Evolutionary conservation across 2,797 vertebrate species (phyloP).

Genomic region (Anniella stebbinsi): DNA sequence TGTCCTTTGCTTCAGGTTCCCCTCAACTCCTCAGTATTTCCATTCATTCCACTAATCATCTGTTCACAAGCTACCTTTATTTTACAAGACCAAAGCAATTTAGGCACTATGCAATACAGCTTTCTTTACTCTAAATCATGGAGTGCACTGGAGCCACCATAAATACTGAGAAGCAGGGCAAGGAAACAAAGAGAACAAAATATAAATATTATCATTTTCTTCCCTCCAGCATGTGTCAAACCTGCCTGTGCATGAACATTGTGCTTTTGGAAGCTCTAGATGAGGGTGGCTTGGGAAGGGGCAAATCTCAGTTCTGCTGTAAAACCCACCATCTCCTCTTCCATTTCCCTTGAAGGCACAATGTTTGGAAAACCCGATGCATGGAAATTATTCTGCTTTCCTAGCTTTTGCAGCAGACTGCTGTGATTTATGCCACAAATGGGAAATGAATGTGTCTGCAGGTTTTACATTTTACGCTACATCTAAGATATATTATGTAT

Average conservation of each 20-base stretch:
- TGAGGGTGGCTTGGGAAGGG: background rate
- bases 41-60: background rate
- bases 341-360: slow-evolving; percentile 17
- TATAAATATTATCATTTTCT: background rate
- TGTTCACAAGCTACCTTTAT: background rate
- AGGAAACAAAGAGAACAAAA: background rate
- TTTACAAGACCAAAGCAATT: slow-evolving; percentile 1
- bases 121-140: background rate
- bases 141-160: background rate
- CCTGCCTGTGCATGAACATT: background rate
- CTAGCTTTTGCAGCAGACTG: slow-evolving; percentile 3
- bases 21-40: background rate
- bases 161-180: background rate
- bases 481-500: slow-evolving; percentile 65
- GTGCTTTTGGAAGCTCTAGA: background rate
- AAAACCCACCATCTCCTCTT: slow-evolving; percentile 41
- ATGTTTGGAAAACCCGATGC: slow-evolving; percentile 11
- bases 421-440: slow-evolving; percentile 50
- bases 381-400: slow-evolving; percentile 9
- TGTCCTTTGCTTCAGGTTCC: too few species aligned
- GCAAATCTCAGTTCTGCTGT: slow-evolving; percentile 62
- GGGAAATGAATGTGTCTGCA: slow-evolving; percentile 58
- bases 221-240: background rate
- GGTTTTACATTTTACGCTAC: slow-evolving; percentile 60
- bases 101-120: background rate